phyloP scores from a whole-genome alignment of 2,113 vertebrate genomes.

The Bos javanicus region DNA sequence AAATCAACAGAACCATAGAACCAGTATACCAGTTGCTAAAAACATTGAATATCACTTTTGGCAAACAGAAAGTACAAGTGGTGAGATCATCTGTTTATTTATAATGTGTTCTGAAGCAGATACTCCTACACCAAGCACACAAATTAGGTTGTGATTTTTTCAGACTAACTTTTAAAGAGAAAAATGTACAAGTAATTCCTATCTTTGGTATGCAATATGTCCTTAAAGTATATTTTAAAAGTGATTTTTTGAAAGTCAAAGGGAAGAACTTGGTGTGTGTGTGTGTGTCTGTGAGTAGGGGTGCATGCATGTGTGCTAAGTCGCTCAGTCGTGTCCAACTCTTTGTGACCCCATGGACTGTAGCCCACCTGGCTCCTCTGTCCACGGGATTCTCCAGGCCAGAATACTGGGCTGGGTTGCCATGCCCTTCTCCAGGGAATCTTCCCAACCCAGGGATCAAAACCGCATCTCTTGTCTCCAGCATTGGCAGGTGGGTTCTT shows the following conservation, averaged over 20 bases:
- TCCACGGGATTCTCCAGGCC: background rate
- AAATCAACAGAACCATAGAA: background rate
- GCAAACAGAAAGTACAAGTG: background rate
- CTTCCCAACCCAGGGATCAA: background rate
- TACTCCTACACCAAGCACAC: background rate
- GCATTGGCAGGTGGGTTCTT: background rate
- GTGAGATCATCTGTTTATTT: background rate
- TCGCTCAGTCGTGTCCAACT: accelerated
- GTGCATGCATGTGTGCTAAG: background rate
- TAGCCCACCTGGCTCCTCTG: background rate
- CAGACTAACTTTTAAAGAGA: background rate
- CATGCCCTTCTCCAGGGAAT: background rate
- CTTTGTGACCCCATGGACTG: background rate
- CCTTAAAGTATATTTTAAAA: background rate
- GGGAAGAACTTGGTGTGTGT: background rate
- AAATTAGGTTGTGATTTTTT: background rate
- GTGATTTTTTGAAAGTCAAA: background rate
- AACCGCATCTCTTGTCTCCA: background rate
- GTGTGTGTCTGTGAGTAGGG: background rate
- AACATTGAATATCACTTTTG: background rate
- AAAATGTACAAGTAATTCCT: background rate
- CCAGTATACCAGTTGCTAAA: background rate
- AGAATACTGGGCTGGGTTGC: background rate
- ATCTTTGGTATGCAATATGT: background rate
- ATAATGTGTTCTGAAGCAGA: background rate